A percentile compares a stretch with the other conserved stretches of the same genome.
phyloP scores from a whole-genome alignment of 2,797 vertebrate species.

The Argentina silus region DNA sequence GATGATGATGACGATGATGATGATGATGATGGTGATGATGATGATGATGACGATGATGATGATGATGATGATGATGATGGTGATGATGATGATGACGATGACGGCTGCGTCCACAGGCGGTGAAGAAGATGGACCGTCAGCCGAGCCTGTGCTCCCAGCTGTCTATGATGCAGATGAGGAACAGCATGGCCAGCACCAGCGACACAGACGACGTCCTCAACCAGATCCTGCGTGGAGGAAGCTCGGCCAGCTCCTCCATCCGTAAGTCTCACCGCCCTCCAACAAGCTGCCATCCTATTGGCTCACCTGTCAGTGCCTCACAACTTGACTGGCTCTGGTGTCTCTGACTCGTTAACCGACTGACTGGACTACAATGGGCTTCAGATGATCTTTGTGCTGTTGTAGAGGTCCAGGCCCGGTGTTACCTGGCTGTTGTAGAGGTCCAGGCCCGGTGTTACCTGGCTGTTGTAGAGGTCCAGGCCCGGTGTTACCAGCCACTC shows the following conservation, averaged over 20 bases:
- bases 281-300: neutral
- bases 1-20: neutral
- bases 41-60: neutral
- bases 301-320: neutral
- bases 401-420: no score
- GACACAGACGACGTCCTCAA: constrained; percentile 93
- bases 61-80: constrained; percentile 8
- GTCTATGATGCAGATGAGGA: constrained; percentile 97
- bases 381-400: neutral
- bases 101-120: constrained; percentile 72
- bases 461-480: neutral
- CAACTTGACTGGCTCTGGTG: neutral
- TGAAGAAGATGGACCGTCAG: constrained; percentile 91
- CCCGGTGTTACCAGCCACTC: neutral
- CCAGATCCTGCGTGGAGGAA: constrained; percentile 89
- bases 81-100: constrained; percentile 2
- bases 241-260: constrained; percentile 84
- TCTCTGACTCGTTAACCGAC: neutral
- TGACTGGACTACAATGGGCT: no score
- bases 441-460: no score
- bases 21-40: neutral
- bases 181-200: constrained; percentile 94
- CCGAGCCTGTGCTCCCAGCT: constrained; percentile 94
- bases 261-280: constrained; percentile 79
- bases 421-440: no score